A percentile compares a stretch with the other conserved stretches of the same genome.
phyloP scores from a whole-genome alignment of 2,113 vertebrate genomes.

The Hiodon alosoides region DNA sequence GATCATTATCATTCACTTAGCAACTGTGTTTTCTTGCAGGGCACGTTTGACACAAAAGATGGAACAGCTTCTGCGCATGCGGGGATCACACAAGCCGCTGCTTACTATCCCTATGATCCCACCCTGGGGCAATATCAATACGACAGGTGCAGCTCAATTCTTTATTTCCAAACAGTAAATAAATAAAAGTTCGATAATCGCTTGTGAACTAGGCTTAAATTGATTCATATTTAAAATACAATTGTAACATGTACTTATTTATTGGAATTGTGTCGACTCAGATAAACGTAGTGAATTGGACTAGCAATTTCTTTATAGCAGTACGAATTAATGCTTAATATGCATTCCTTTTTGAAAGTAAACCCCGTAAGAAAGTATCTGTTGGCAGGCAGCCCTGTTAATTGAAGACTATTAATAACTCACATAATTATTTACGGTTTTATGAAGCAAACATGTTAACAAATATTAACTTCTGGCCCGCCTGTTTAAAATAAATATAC shows the following conservation, averaged over 20 bases:
- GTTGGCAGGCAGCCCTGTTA: not conserved
- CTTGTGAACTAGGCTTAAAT: not conserved
- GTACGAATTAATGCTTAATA: too few species aligned
- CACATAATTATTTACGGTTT: too few species aligned
- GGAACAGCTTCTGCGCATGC: conserved; percentile 82
- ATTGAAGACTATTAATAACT: not conserved
- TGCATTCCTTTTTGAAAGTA: too few species aligned
- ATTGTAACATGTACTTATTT: too few species aligned
- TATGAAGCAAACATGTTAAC: too few species aligned
- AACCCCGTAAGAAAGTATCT: too few species aligned
- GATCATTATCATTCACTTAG: conserved; percentile 5
- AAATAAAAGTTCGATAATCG: not conserved
- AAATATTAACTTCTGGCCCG: too few species aligned
- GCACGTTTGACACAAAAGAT: conserved; percentile 89
- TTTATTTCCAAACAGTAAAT: conserved; percentile 6
- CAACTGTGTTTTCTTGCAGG: conserved; percentile 63
- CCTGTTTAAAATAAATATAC: too few species aligned
- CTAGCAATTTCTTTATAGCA: too few species aligned
- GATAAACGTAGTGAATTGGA: too few species aligned
- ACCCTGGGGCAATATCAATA: conserved; percentile 92
- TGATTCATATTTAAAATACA: not conserved
- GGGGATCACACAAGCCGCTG: conserved; percentile 80
- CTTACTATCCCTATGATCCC: conserved; percentile 91
- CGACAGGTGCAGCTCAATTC: conserved; percentile 74
- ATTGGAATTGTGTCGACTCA: too few species aligned